Conservation (phyloP, 2,888 invertebrate genomes). For the Ceratothoa steindachneri region DNA sequence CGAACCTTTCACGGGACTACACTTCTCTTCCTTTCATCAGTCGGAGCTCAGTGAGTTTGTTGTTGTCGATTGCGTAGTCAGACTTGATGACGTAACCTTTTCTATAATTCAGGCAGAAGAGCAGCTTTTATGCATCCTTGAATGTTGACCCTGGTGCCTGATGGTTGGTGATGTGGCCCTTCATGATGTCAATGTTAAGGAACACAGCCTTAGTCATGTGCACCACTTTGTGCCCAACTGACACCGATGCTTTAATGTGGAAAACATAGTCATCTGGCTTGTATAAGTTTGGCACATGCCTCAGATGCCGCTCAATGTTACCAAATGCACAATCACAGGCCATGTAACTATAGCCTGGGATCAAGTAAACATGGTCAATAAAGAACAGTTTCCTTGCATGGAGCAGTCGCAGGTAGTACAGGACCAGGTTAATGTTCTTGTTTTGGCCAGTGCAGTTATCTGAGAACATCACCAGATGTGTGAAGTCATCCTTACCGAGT, state of each 20-base stretch:
- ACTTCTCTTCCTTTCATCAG: too few relatives aligned
- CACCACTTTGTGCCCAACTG: constrained; percentile 12
- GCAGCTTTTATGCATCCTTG: too few relatives aligned
- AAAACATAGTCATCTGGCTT: constrained; percentile 6
- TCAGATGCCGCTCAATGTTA: constrained; percentile 11
- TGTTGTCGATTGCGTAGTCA: too few relatives aligned
- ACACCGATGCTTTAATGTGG: too few relatives aligned
- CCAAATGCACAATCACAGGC: constrained; percentile 16
- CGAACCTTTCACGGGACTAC: too few relatives aligned
- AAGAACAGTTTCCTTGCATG: neutral
- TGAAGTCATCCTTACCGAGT: neutral
- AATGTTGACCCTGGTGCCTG: constrained; percentile 11
- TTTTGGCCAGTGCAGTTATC: constrained; percentile 16
- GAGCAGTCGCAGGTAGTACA: constrained; percentile 9
- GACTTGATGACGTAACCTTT: too few relatives aligned
- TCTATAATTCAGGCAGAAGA: too few relatives aligned
- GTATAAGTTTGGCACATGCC: neutral
- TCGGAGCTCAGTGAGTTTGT: too few relatives aligned
- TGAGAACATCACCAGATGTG: constrained; percentile 11
- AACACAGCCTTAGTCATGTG: constrained; percentile 17
- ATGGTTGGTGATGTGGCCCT: neutral
- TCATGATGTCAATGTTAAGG: neutral
- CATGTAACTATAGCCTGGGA: constrained; percentile 17
- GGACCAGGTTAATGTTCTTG: constrained; percentile 15
- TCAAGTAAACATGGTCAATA: too few relatives aligned